Base-by-base conservation (phyloP, 1,140 invertebrate species). In the Drosophila teissieri region DNA sequence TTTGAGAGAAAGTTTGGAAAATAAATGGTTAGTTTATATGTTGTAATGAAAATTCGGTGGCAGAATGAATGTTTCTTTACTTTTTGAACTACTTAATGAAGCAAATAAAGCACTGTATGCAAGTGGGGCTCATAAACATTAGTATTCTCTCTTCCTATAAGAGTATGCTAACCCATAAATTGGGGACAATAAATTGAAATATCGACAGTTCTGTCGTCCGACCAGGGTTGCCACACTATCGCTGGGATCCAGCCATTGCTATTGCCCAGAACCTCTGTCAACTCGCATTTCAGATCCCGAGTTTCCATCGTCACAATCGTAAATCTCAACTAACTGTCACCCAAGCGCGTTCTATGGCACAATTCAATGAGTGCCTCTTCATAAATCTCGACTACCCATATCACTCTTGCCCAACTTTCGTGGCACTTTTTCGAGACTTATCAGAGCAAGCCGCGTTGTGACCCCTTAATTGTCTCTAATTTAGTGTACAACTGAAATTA, bases 311-410 rank as follows among this genome's bases (percentile, higher is more conserved):
- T 42, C 63, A 58, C 67, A 73, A 72, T 89, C 73, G 77, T 88
- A 88, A 89, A 88, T 88, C 84, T 89, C 84, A 88, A 88, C 85
- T 51, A 78, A 84, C 61, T 89, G 77, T 89, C 85, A 88, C 54
- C 48, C 42, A 36, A 24, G 73, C 40, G 60, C 58, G 69, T 74
- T 89, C 68, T 84, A 88, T 83, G 84, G 80, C 84, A 84, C 85
- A 84, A 88, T 90, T 84, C 60, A 78, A 83, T 70, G 57, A 89
- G 80, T 80, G 84, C 48, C 63, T 89, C 67, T 89, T 77, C 80
- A 88, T 88, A 88, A 88, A 88, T 89, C 82, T 86, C 70, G 42
- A 49, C 61, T 27, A 40, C 55, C 31, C 14, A 45, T 62, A 46
- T 37, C 52, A 37, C 36, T 44, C 27, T 57, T 53, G 27, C 69